A percentile compares a stretch with the other conserved stretches of the same genome.
phyloP scores from a whole-genome alignment of 2,113 vertebrate species.

The Lota lota region DNA sequence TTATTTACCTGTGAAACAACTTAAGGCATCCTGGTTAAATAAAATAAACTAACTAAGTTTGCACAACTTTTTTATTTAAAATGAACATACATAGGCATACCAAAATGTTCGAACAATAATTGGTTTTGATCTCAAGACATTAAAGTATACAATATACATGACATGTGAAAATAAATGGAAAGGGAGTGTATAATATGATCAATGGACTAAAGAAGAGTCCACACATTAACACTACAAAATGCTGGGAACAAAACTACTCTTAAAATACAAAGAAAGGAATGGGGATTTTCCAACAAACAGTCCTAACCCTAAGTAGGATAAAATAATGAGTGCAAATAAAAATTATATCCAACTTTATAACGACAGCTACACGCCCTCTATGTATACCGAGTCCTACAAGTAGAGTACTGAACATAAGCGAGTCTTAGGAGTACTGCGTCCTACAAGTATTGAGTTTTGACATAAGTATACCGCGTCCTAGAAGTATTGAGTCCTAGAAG shows the following conservation, averaged over 20 bases:
- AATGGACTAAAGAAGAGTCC: slow-evolving; percentile 36
- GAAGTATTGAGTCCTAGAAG: too few species aligned
- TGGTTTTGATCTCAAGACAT: slow-evolving; percentile 68
- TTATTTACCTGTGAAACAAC: slow-evolving; percentile 65
- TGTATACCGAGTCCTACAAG: slow-evolving; percentile 12
- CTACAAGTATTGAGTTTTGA: too few species aligned
- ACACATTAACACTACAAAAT: slow-evolving; percentile 54
- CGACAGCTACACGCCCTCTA: slow-evolving; percentile 52
- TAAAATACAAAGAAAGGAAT: slow-evolving; percentile 56
- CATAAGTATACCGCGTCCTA: too few species aligned
- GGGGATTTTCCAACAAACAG: slow-evolving; percentile 50
- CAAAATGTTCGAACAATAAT: slow-evolving; percentile 65
- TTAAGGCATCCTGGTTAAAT: slow-evolving; percentile 72
- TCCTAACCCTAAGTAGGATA: slow-evolving; percentile 43
- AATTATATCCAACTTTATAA: slow-evolving; percentile 52
- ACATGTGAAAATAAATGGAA: slow-evolving; percentile 57
- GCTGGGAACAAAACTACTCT: slow-evolving; percentile 37
- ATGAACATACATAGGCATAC: slow-evolving; percentile 77
- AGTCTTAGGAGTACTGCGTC: background rate
- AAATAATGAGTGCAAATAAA: slow-evolving; percentile 54
- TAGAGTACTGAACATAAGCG: slow-evolving; percentile 37
- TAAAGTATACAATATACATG: slow-evolving; percentile 75
- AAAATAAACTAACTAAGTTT: slow-evolving; percentile 74
- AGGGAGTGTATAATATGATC: slow-evolving; percentile 55
- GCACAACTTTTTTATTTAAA: slow-evolving; percentile 75